These are phyloP conservation scores for Pagetopsis macropterus DNA, from an alignment of 2,797 vertebrate species.

Conservation along the genomic window DNA sequence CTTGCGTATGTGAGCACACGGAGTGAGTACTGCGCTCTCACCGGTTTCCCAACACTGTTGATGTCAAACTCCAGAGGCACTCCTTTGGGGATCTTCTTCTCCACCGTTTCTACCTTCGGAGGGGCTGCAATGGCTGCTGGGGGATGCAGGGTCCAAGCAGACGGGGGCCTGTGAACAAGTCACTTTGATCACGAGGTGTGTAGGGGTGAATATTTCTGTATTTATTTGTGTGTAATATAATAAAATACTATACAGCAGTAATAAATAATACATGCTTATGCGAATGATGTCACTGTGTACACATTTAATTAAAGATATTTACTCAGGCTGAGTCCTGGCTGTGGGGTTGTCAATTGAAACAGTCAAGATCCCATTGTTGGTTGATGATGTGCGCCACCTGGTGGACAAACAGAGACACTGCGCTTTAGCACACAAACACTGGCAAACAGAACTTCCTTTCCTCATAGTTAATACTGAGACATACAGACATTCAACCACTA, in stretches of 20 bases:
- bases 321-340: slow-evolving; percentile 88
- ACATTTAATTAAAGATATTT: slow-evolving; percentile 49
- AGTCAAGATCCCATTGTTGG: slow-evolving; percentile 90
- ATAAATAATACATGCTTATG: not conserved
- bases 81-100: slow-evolving; percentile 93
- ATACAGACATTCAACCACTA: no score
- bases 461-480: no score
- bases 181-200: not conserved
- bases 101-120: slow-evolving; percentile 82
- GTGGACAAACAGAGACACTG: slow-evolving; percentile 60
- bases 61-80: slow-evolving; percentile 96
- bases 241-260: not conserved
- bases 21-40: slow-evolving; percentile 56
- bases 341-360: slow-evolving; percentile 95
- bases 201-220: not conserved
- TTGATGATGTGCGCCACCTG: slow-evolving; percentile 92
- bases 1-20: not conserved
- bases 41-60: slow-evolving; percentile 97
- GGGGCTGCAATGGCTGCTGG: slow-evolving; percentile 76
- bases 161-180: slow-evolving; percentile 72
- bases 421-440: not conserved
- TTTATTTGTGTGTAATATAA: not conserved
- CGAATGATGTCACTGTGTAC: not conserved
- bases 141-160: slow-evolving; percentile 88
- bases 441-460: no score